phyloP scores from a whole-genome alignment of 2,888 invertebrate species.

The Lepidochrysops patricia region DNA sequence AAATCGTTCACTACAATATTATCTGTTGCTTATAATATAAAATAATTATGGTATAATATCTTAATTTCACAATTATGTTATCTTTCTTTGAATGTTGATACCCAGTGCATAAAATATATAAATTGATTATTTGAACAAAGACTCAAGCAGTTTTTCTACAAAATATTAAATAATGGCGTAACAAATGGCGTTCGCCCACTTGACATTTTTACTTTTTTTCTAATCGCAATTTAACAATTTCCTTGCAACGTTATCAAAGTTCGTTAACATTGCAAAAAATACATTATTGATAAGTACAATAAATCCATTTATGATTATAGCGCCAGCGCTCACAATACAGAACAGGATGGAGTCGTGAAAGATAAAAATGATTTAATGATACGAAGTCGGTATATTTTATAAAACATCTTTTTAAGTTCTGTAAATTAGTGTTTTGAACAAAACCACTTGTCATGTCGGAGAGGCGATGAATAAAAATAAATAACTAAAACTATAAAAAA shows the following conservation, averaged over 20 bases:
- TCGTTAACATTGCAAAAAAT: background rate
- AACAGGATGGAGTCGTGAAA: background rate
- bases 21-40: no score
- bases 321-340: background rate
- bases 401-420: background rate
- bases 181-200: background rate
- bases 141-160: background rate
- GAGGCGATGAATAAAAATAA: conserved; percentile 39
- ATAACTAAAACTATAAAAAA: conserved; percentile 45
- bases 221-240: background rate
- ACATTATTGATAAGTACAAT: background rate
- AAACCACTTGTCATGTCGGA: conserved; percentile 5
- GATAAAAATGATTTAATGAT: no score
- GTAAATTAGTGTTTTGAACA: background rate
- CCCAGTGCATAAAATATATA: background rate
- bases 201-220: background rate
- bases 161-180: background rate
- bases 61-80: background rate
- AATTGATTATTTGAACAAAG: background rate
- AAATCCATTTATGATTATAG: background rate
- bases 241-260: background rate
- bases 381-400: no score
- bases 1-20: no score
- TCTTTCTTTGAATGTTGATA: background rate
- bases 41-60: no score